Evolutionary conservation across 2,888 invertebrate genomes (phyloP).

Genomic region (Synanthedon vespiformis): DNA sequence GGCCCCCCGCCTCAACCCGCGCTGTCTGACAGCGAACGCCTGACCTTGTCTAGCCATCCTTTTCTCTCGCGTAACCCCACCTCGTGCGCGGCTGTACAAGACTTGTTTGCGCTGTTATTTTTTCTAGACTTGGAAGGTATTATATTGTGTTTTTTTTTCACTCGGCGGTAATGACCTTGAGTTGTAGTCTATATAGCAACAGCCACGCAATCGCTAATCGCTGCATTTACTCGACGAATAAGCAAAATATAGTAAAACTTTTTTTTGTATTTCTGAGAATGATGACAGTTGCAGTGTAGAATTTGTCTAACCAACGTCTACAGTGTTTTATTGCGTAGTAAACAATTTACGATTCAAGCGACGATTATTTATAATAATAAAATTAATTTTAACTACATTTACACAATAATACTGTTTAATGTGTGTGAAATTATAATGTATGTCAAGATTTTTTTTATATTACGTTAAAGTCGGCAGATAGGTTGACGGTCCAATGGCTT

Average conservation of each 20-base stretch:
- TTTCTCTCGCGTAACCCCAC: slow-evolving; percentile 27
- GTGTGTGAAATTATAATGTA: no score
- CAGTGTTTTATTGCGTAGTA: no score
- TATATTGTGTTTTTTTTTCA: slow-evolving; percentile 7
- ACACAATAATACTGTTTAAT: no score
- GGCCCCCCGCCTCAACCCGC: slow-evolving; percentile 29
- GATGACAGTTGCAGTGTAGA: no score
- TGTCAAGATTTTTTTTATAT: no score
- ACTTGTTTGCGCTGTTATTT: slow-evolving; percentile 61
- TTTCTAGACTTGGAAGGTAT: slow-evolving; percentile 45
- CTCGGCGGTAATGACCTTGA: slow-evolving; percentile 54
- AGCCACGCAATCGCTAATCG: slow-evolving; percentile 7
- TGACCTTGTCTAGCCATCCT: slow-evolving; percentile 60
- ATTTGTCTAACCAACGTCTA: no score
- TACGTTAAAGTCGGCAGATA: no score
- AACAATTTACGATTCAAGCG: no score
- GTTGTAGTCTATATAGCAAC: slow-evolving; percentile 34
- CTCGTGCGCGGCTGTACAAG: slow-evolving; percentile 31
- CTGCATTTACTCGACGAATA: not conserved
- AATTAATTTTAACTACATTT: no score
- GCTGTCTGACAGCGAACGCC: slow-evolving; percentile 63
- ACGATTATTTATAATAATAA: no score
- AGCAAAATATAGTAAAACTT: not conserved
- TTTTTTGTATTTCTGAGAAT: no score
- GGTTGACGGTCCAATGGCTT: no score